phyloP scores from a whole-genome alignment of 1,140 invertebrate species.

The Liolophura sinensis region DNA sequence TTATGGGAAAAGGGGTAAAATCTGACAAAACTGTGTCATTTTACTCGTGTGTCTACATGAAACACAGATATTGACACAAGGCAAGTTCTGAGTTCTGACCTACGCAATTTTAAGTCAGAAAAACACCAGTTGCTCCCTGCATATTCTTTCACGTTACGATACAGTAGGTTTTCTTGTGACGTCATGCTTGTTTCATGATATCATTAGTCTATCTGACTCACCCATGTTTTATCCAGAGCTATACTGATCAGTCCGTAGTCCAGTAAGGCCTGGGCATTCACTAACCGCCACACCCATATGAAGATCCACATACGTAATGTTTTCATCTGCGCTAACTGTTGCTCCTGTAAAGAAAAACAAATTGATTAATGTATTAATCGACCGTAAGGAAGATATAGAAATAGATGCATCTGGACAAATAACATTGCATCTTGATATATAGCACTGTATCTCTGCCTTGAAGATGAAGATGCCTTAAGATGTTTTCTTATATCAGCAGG shows the following conservation, averaged over 20 bases:
- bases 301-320: slow-evolving; percentile 74
- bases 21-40: no score
- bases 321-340: slow-evolving; percentile 61
- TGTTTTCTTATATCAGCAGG: no score
- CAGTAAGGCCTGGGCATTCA: slow-evolving; percentile 78
- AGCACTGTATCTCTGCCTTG: slow-evolving; percentile 23
- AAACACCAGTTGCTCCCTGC: background rate
- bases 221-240: slow-evolving; percentile 72
- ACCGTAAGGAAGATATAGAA: background rate
- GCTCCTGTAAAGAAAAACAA: slow-evolving; percentile 27
- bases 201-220: slow-evolving; percentile 20
- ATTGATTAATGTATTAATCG: background rate
- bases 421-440: background rate
- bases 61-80: background rate
- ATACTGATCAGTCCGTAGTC: slow-evolving; percentile 76
- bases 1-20: no score
- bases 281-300: slow-evolving; percentile 75
- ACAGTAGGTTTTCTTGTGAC: background rate
- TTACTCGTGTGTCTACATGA: no score
- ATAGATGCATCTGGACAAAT: background rate
- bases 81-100: background rate
- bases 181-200: background rate
- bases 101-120: background rate
- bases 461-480: no score
- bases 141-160: background rate